Conservation (phyloP, 2,888 invertebrate genomes). For the Odiellus spinosus region DNA sequence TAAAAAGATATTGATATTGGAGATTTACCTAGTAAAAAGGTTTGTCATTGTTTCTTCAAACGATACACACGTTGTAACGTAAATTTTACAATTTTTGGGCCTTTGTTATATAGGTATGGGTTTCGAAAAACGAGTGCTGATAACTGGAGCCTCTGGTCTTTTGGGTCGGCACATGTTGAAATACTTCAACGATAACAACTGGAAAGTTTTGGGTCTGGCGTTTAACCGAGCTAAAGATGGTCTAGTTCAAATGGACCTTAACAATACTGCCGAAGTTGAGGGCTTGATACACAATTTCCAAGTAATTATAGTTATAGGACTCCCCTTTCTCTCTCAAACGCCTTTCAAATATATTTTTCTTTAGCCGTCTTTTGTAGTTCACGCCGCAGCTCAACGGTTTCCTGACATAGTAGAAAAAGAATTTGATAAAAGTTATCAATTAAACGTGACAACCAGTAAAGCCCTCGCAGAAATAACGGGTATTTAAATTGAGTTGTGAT, state of each 20-base stretch:
- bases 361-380: conserved; percentile 33
- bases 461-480: conserved; percentile 24
- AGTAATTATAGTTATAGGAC: too few relatives aligned
- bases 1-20: too few relatives aligned
- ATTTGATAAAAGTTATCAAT: conserved; percentile 26
- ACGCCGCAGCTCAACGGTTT: conserved; percentile 35
- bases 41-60: too few relatives aligned
- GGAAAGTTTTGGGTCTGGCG: conserved; percentile 26
- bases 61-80: too few relatives aligned
- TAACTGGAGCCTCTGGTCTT: conserved; percentile 38
- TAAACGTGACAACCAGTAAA: conserved; percentile 34
- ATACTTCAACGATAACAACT: conserved; percentile 26
- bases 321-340: too few relatives aligned
- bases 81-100: too few relatives aligned
- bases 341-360: too few relatives aligned
- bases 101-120: background rate
- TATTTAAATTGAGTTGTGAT: conserved; percentile 22
- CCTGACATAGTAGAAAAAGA: conserved; percentile 36
- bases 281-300: conserved; percentile 27
- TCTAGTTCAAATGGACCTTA: conserved; percentile 30
- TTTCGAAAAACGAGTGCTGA: conserved; percentile 2
- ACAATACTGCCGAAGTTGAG: conserved; percentile 25
- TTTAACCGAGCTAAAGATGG: conserved; percentile 25
- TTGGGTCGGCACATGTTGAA: conserved; percentile 31
- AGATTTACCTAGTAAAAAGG: too few relatives aligned